Evolutionary conservation across 2,113 vertebrate genomes (phyloP).

Genomic region (Gallinago paraguaiae): DNA sequence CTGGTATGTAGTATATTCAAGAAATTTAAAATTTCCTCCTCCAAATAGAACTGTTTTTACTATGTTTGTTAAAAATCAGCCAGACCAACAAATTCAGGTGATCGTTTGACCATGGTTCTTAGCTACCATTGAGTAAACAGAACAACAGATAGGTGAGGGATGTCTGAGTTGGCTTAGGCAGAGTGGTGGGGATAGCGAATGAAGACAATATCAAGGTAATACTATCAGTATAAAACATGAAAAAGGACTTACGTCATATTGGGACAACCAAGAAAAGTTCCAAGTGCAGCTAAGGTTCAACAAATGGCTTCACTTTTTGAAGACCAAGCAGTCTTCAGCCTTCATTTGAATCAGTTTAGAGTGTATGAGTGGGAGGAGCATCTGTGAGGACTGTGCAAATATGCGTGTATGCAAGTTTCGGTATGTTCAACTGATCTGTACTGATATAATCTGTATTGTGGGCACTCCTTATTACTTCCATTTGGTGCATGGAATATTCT

Average conservation of each 20-base stretch:
- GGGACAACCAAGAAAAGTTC: background rate
- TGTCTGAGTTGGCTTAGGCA: background rate
- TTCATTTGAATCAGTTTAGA: background rate
- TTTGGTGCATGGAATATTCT: background rate
- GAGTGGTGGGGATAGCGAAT: background rate
- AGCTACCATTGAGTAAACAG: background rate
- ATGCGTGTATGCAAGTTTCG: background rate
- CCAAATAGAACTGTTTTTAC: background rate
- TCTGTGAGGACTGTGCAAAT: background rate
- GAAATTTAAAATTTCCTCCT: background rate
- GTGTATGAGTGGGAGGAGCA: background rate
- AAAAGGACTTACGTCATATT: background rate
- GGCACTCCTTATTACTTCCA: background rate
- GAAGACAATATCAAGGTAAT: background rate
- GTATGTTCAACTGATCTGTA: background rate
- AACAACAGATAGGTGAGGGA: background rate
- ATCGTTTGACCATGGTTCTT: background rate
- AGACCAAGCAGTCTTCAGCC: background rate
- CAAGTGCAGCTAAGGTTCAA: background rate
- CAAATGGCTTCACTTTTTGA: background rate
- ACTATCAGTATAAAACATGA: background rate
- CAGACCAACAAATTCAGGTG: background rate
- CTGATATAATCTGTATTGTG: background rate
- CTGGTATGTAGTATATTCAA: constrained; percentile 72
- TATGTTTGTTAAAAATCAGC: background rate